phyloP scores from a whole-genome alignment of 2,888 invertebrate species.

The Endotricha flammealis region DNA sequence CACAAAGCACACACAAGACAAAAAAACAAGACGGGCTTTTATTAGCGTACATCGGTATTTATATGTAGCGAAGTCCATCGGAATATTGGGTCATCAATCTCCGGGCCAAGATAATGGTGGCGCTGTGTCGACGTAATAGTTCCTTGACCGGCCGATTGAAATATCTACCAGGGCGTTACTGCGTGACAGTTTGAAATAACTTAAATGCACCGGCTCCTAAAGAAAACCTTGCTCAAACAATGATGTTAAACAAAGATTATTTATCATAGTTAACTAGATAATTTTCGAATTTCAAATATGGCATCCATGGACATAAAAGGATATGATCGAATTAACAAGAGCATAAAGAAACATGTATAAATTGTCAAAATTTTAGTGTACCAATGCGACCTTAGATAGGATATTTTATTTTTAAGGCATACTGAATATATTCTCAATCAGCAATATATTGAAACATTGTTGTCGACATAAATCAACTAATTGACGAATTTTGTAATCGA shows the following conservation, averaged over 20 bases:
- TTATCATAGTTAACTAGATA: no score
- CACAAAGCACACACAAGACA: constrained; percentile 20
- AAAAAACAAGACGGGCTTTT: constrained; percentile 23
- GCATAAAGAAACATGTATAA: no score
- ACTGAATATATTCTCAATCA: no score
- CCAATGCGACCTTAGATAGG: no score
- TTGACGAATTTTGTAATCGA: constrained; percentile 32
- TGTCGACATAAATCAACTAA: constrained; percentile 3
- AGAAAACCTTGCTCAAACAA: no score
- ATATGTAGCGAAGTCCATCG: constrained; percentile 41
- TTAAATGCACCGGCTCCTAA: constrained; percentile 7
- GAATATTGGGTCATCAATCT: constrained; percentile 67
- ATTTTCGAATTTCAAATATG: no score
- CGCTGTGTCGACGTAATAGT: constrained; percentile 54
- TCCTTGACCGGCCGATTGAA: constrained; percentile 63
- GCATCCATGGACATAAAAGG: no score
- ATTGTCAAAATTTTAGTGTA: no score
- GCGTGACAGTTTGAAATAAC: constrained; percentile 27
- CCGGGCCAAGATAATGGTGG: constrained; percentile 57
- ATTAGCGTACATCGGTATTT: constrained; percentile 30
- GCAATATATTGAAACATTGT: not conserved
- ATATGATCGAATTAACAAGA: no score
- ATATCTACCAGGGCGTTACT: constrained; percentile 39
- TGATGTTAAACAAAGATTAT: no score
- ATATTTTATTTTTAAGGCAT: no score